These are phyloP conservation scores for Notospermus geniculatus DNA, from an alignment of 1,140 invertebrate species.

Conservation along the genomic window DNA sequence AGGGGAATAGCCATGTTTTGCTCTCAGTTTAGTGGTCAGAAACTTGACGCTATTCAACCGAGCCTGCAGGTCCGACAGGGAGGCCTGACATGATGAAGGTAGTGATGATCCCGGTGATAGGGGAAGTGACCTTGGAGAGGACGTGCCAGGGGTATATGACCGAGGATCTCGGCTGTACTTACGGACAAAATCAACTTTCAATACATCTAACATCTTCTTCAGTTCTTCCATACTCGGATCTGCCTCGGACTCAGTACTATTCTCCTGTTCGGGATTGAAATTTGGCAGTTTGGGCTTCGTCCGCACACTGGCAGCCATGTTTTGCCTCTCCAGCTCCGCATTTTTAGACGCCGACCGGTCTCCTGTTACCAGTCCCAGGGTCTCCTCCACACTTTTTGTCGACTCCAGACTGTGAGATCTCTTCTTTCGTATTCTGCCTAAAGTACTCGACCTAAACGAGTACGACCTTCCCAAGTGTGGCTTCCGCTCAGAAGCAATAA, in stretches of 20 bases:
- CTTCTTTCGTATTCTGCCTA: background rate
- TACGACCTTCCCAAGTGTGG: background rate
- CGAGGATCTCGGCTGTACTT: slow-evolving; percentile 6
- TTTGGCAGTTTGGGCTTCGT: slow-evolving; percentile 1
- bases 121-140: background rate
- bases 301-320: background rate
- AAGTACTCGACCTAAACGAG: slow-evolving; percentile 6
- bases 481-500: too few species aligned
- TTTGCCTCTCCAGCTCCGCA: background rate
- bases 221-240: slow-evolving; percentile 6
- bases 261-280: background rate
- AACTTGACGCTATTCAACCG: background rate
- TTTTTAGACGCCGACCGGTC: background rate
- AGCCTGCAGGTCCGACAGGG: background rate
- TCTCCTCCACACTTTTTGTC: background rate
- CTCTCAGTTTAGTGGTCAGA: background rate
- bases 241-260: background rate
- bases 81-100: background rate
- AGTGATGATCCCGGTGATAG: background rate
- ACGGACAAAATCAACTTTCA: slow-evolving; percentile 4
- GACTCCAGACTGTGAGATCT: background rate
- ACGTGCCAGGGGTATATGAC: background rate
- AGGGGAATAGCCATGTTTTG: background rate
- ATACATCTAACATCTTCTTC: slow-evolving; percentile 6
- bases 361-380: background rate